Percentiles rank a stretch among this genome's conserved stretches.
phyloP scores from a whole-genome alignment of 2,797 vertebrate genomes.

The Peromyscus aztecus region DNA sequence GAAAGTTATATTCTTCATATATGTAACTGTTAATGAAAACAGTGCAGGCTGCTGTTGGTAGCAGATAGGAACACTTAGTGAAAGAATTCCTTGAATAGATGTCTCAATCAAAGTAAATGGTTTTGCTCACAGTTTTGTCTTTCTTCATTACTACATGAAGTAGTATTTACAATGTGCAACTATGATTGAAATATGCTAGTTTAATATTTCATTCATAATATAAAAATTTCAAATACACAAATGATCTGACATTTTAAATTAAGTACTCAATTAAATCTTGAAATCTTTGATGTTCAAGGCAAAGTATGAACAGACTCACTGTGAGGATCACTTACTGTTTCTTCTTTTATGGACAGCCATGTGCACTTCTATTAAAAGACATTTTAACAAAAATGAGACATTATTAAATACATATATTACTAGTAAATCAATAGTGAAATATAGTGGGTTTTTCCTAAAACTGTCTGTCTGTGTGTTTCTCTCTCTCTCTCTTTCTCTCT shows the following conservation, averaged over 20 bases:
- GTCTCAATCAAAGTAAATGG: not conserved
- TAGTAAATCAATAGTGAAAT: not conserved
- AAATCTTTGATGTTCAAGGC: constrained; percentile 27
- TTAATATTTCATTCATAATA: constrained; percentile 9
- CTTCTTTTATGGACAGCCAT: not conserved
- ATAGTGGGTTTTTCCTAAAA: not conserved
- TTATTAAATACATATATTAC: not conserved
- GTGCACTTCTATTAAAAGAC: not conserved
- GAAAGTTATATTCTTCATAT: not conserved
- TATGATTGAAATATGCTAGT: not conserved
- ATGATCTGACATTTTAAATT: constrained; percentile 12
- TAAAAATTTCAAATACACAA: not conserved
- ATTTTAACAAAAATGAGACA: not conserved
- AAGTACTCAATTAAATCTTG: not conserved
- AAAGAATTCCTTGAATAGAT: constrained; percentile 11
- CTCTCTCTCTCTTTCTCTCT: too few species aligned
- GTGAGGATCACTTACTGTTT: not conserved
- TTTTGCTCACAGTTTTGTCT: not conserved
- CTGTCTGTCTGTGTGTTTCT: not conserved
- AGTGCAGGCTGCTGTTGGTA: not conserved
- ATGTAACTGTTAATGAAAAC: not conserved
- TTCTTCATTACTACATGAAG: not conserved
- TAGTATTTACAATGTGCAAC: not conserved
- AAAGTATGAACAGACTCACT: not conserved
- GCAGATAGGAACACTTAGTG: not conserved